Evolutionary conservation across 2,797 vertebrate species (phyloP), one percentile per base, ranked within the genome.

Genomic region (Atherinosoma microstoma): DNA sequence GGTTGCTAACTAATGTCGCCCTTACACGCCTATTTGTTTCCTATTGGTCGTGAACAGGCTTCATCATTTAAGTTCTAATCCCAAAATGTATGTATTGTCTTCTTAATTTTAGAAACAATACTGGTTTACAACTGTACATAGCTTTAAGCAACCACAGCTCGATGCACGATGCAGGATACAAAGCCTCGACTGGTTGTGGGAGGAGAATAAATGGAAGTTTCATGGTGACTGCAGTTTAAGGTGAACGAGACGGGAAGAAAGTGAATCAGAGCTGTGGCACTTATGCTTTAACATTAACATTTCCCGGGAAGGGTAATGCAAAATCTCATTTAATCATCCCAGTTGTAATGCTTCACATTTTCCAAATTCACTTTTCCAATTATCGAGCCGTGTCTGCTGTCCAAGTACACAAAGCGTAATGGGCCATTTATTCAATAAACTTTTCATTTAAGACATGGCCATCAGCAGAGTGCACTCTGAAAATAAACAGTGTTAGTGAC

Each of bases 291-390:
- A 57, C 3, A 47, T 36, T 36, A 3, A 3, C 10, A 3, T 71
- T 63, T 75, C 36, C 30, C 42, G 32, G 20, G 15, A 74, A 64
- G 60, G 22, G 22, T 60, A 42, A 0, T 57, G 24, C 7, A 27
- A 32, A 32, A 35, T 5, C 6, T 22, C 6, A 58, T 45, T 65
- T 30, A 53, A 67, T 36, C 11, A 32, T 64, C 12, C 29, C 2
- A 24, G 47, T 62, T 57, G 30, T 71, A 61, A 64, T 64, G 22
- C 18, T 3, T 42, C 16, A n/a, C 20, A n/a, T 47, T n/a, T 47
- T n/a, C 45, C 20, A 47, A 47, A 10, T 42, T 68, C 10, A 57
- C 11, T 64, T 76, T 72, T 73, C 22, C 35, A 38, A 59, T 73
- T 67, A 45, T 45, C 1, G 8, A 47, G 20, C 42, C 20, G 20